Evolutionary conservation across 2,797 vertebrate species (phyloP), one percentile per base, ranked within the genome.

Genomic region (Melanotaenia maccullochi): DNA sequence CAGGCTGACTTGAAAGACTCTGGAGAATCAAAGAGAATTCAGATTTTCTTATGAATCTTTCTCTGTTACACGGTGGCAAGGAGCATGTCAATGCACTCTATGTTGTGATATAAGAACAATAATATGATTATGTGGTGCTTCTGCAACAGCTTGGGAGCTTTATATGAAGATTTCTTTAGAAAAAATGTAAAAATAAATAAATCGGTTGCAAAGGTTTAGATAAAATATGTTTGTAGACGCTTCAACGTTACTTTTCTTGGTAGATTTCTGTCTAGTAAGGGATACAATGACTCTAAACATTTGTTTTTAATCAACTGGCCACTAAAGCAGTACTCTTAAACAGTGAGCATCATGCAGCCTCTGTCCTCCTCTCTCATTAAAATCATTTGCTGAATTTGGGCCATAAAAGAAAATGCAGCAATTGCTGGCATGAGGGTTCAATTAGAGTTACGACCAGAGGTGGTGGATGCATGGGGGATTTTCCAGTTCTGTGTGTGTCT

Each of bases 361-460:
- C 65, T 85, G 80, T 66, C 61, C 60, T 66, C 66, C 75, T 73
- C 73, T 84, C 82, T 89, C 87, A 92, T 93, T 92, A 90, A 92
- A 92, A 90, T 89, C 64, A 90, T 93, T 92, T 92, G 87, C 93
- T 89, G 79, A 90, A 92, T 93, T 89, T 84, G 74, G 85, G 83
- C 85, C 71, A 73, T 93, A 92, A 92, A 93, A 90, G 87, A 83
- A 92, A 92, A 92, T 84, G 77, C 89, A 81, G 89, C 84, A 90
- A 91, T 90, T 89, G 83, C 85, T 83, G 80, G 82, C 93, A 92
- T 88, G 78, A 90, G 90, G 92, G 77, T 92, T 89, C 83, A 89
- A 90, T 93, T 93, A 92, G 54, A 73, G 82, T 84, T 77, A 85
- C 75, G 72, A 85, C 72, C 8, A 4, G 54, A 82, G 71, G 77